Evolutionary conservation across 1,140 invertebrate species (phyloP).

Genomic region (Zelostemma sp.): DNA sequence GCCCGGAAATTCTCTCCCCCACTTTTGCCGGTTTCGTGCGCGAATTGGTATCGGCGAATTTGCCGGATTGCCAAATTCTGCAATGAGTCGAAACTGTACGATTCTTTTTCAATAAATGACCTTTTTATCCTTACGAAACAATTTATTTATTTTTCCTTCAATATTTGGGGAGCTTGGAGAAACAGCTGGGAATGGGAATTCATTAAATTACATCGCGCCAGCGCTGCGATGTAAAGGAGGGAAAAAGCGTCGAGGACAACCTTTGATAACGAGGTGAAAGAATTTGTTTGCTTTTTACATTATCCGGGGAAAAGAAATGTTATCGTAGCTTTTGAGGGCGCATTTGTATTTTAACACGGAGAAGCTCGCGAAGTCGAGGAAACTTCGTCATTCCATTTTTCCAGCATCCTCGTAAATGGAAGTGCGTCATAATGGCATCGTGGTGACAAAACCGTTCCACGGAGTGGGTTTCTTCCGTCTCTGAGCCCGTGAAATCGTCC

Average conservation of each 20-base stretch:
- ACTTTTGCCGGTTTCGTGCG: constrained; percentile 21
- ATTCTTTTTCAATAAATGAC: neutral
- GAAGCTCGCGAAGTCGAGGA: neutral
- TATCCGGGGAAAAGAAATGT: no score
- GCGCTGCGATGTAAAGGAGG: neutral
- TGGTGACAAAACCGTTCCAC: constrained; percentile 31
- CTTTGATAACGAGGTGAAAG: neutral
- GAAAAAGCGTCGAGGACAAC: neutral
- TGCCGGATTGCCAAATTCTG: constrained; percentile 24
- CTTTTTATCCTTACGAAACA: neutral
- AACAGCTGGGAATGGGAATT: neutral
- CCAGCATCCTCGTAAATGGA: constrained; percentile 35
- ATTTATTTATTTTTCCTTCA: no score
- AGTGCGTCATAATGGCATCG: constrained; percentile 41
- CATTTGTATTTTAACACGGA: no score
- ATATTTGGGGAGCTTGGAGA: no score
- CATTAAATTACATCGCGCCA: neutral
- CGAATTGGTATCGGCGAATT: constrained; percentile 16
- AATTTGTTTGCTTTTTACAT: neutral
- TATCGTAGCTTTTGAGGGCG: no score
- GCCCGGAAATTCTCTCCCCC: constrained; percentile 16
- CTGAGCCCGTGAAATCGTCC: no score
- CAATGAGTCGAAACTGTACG: constrained; percentile 11
- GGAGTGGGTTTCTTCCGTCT: neutral
- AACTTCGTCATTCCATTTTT: constrained; percentile 13